Percentiles rank a stretch among this genome's conserved stretches.
These are phyloP conservation scores for Nephotettix cincticeps DNA, from an alignment of 1,140 invertebrate genomes.

Conservation along the genomic window DNA sequence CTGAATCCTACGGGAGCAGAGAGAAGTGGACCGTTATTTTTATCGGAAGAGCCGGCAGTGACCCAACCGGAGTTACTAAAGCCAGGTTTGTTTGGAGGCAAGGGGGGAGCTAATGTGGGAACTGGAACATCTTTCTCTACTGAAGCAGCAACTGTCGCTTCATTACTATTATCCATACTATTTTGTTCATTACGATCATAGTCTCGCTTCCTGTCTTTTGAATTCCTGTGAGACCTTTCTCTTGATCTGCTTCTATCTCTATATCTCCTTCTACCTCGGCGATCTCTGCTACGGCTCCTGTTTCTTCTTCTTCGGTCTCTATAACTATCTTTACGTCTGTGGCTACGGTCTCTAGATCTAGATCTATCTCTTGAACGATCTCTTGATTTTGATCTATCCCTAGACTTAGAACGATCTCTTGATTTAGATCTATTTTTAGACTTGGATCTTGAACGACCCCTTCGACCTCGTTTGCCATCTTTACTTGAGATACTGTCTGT, in stretches of 20 bases:
- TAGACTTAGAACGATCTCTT: constrained; percentile 47
- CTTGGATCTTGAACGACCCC: constrained; percentile 9
- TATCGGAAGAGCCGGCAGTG: background rate
- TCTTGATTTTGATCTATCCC: constrained; percentile 44
- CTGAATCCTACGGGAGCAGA: background rate
- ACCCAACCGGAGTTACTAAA: constrained; percentile 15
- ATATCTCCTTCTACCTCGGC: constrained; percentile 45
- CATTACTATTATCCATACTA: background rate
- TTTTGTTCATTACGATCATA: constrained; percentile 32
- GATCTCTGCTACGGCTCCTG: constrained; percentile 52
- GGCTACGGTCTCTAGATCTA: constrained; percentile 48
- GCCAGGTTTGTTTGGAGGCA: background rate
- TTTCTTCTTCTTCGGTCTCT: constrained; percentile 47
- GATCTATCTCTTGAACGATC: constrained; percentile 43
- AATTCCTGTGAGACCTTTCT: constrained; percentile 39
- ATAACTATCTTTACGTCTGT: constrained; percentile 54
- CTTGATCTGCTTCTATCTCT: constrained; percentile 44
- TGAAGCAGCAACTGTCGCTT: background rate
- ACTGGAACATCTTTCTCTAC: background rate
- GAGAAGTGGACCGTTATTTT: background rate
- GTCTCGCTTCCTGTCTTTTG: constrained; percentile 37
- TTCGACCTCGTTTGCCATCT: constrained; percentile 11
- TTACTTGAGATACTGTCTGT: constrained; percentile 2
- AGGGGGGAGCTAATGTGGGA: background rate
- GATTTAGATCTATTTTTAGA: constrained; percentile 43